Evolutionary conservation across 2,888 invertebrate species (phyloP).

Genomic region (Tillus elongatus): DNA sequence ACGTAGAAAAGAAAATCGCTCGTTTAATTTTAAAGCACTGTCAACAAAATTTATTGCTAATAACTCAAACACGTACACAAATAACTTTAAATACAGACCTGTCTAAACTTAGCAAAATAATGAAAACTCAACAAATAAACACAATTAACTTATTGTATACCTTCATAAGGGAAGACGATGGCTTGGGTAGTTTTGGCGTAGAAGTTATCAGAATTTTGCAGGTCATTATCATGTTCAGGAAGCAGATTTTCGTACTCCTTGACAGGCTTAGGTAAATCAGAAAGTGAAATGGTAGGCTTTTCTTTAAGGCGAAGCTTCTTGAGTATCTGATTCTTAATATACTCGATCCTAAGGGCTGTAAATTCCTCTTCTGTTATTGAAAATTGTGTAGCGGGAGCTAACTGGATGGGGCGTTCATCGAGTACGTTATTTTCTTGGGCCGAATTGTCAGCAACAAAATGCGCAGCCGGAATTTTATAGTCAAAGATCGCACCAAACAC

Average conservation of each 20-base stretch:
- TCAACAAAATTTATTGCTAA: no score
- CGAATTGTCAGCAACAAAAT: constrained; percentile 12
- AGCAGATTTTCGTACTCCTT: constrained; percentile 61
- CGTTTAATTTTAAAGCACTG: no score
- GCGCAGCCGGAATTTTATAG: constrained; percentile 12
- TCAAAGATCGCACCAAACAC: constrained; percentile 32
- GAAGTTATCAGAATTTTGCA: constrained; percentile 61
- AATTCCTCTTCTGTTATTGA: constrained; percentile 48
- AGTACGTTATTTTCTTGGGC: constrained; percentile 28
- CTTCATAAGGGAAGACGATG: constrained; percentile 71
- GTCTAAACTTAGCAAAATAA: no score
- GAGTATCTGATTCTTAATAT: constrained; percentile 75
- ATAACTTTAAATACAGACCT: no score
- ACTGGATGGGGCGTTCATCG: constrained; percentile 21
- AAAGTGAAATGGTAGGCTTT: constrained; percentile 57
- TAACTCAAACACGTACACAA: no score
- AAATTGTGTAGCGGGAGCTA: constrained; percentile 18
- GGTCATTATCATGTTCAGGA: constrained; percentile 44
- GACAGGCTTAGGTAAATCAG: constrained; percentile 64
- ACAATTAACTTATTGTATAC: no score
- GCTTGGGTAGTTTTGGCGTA: constrained; percentile 79
- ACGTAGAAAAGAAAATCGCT: no score
- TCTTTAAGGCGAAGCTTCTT: constrained; percentile 69
- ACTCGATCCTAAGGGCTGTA: constrained; percentile 64
- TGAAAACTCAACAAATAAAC: no score